Percentiles rank a stretch among this genome's conserved stretches.
Conservation (phyloP, 2,888 invertebrate species). For the Oasisia sp. region DNA sequence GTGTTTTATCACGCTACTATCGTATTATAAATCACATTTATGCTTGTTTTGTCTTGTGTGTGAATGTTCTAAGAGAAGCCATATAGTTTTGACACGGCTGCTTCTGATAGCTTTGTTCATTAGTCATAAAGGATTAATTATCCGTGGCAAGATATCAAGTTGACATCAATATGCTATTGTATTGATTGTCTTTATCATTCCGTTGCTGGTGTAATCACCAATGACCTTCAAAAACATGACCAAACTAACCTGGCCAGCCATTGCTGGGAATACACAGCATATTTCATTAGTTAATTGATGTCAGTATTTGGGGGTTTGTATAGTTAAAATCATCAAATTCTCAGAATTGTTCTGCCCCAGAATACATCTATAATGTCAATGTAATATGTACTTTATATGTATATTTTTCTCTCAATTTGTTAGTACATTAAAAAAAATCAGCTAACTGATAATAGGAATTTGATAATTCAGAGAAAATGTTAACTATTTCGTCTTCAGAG, state of each 20-base stretch:
- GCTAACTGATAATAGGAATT: too few relatives aligned
- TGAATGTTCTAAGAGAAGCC: background rate
- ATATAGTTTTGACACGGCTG: background rate
- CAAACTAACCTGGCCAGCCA: background rate
- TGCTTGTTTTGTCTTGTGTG: background rate
- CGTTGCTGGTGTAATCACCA: background rate
- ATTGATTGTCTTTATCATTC: background rate
- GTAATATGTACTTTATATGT: too few relatives aligned
- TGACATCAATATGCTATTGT: background rate
- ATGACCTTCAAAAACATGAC: background rate
- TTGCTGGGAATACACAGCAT: background rate
- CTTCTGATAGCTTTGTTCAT: conserved; percentile 12
- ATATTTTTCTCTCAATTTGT: too few relatives aligned
- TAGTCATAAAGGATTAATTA: conserved; percentile 7
- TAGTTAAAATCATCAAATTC: too few relatives aligned
- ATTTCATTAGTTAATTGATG: too few relatives aligned
- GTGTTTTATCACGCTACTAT: background rate
- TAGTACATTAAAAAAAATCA: too few relatives aligned
- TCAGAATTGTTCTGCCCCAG: too few relatives aligned
- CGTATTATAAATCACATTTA: background rate
- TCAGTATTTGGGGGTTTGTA: too few relatives aligned
- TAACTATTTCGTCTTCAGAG: too few relatives aligned
- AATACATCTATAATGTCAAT: too few relatives aligned
- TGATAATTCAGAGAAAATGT: too few relatives aligned
- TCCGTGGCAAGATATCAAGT: background rate